Evolutionary conservation across 2,888 invertebrate species (phyloP), one percentile per base, ranked within the genome.

Genomic region (Drosophila melanosoma): DNA sequence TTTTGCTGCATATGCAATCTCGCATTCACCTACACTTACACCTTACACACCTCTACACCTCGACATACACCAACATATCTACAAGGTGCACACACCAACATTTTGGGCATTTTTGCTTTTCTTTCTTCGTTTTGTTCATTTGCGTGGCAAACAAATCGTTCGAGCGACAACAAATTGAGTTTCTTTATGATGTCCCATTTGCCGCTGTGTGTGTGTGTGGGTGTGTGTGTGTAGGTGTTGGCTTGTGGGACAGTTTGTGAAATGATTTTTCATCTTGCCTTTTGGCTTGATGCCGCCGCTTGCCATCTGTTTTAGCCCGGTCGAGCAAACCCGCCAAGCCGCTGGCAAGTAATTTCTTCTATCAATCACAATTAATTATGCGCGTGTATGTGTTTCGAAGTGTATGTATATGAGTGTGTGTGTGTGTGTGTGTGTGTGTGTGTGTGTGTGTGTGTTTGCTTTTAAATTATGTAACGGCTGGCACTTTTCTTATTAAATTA

Each of bases 281-380:
- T 88, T 77, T 64, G 67, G 65, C 58, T 62, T 59, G 53, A 42
- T 35, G 66, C 53, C 42, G 58, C 69, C 42, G 58, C 69, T 63
- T 48, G 79, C 75, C 89, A 83, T 83, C 89, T 89, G 90, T 81
- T 89, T 82, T 81, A 35, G 62, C 61, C 72, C 65, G 61, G 71
- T 64, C 65, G 70, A 61, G 70, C 65, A 53, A 51, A 67, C 61
- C 74, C 71, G 62, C 70, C 76, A 64, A 78, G 74, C 82, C 77
- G 71, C 78, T 66, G 80, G 74, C 86, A 83, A 81, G 79, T 83
- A 89, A 89, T 87, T 83, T 88, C 74, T 80, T 75, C 76, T 83
- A 91, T 91, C 87, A 89, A 91, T 92, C 91, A 91, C 85, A 90
- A 89, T 91, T 91, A 91, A 90, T 89, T 87, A 89, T 77, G 76